Evolutionary conservation across 1,140 invertebrate species (phyloP).

Genomic region (Scaptomyza montana): DNA sequence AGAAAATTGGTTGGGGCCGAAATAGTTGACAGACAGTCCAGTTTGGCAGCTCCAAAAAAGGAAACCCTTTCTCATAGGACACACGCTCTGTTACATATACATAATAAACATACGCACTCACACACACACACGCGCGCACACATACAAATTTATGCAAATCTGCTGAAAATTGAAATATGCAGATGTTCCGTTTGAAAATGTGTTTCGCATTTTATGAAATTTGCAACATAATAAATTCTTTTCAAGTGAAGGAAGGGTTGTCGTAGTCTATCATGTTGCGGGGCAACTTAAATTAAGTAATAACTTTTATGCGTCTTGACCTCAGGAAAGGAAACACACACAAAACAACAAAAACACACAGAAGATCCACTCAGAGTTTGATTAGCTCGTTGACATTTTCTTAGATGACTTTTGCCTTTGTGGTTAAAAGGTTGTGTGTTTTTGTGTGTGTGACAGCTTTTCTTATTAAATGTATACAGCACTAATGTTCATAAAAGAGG

Average conservation of each 20-base stretch:
- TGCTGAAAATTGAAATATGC: constrained; percentile 77
- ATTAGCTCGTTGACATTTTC: constrained; percentile 75
- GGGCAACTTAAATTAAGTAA: constrained; percentile 78
- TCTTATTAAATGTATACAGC: constrained; percentile 70
- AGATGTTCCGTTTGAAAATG: constrained; percentile 75
- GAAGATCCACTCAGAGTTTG: constrained; percentile 27
- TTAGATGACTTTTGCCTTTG: constrained; percentile 70
- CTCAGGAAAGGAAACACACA: constrained; percentile 56
- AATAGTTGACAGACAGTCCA: constrained; percentile 1
- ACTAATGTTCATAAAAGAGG: constrained; percentile 15
- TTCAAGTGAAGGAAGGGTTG: background rate
- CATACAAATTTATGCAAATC: constrained; percentile 74
- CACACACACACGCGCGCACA: constrained; percentile 29
- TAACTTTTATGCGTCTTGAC: constrained; percentile 78
- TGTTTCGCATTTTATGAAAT: constrained; percentile 78
- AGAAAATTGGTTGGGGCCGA: background rate
- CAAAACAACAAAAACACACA: constrained; percentile 21
- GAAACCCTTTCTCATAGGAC: constrained; percentile 76
- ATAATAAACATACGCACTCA: constrained; percentile 2
- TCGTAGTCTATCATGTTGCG: constrained; percentile 26
- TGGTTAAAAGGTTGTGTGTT: constrained; percentile 57
- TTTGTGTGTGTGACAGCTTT: constrained; percentile 58
- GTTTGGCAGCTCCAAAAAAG: constrained; percentile 1
- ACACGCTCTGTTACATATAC: constrained; percentile 33
- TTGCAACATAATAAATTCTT: constrained; percentile 77